Evolutionary conservation across 2,113 vertebrate genomes (phyloP).

Genomic region (Microcebus griseorufus): DNA sequence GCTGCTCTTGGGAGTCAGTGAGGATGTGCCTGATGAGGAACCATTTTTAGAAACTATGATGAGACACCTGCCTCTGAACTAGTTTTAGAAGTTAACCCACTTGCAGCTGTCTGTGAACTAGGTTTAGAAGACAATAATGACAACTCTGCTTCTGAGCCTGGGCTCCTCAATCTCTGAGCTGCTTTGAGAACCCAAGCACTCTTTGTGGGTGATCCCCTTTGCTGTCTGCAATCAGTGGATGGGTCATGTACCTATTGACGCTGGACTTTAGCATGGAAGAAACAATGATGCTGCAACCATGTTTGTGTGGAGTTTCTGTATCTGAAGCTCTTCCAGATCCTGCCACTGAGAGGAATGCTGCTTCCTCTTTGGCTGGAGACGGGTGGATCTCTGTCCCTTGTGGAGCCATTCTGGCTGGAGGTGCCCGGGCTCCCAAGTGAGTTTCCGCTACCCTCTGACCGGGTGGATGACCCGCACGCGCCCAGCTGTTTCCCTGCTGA

Average conservation of each 20-base stretch:
- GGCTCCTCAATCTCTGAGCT: slow-evolving; percentile 49
- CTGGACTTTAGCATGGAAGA: slow-evolving; percentile 77
- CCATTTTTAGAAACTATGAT: slow-evolving; percentile 56
- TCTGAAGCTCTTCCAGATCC: slow-evolving; percentile 73
- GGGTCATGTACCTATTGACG: slow-evolving; percentile 75
- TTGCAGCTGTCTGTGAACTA: slow-evolving; percentile 59
- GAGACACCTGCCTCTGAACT: slow-evolving; percentile 61
- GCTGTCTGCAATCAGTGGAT: slow-evolving; percentile 73
- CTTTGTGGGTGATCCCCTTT: slow-evolving; percentile 78
- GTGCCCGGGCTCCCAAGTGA: not conserved
- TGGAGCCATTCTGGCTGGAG: slow-evolving; percentile 35
- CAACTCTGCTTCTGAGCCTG: slow-evolving; percentile 65
- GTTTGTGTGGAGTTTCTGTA: slow-evolving; percentile 74
- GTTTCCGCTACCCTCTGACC: slow-evolving; percentile 51
- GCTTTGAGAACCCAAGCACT: slow-evolving; percentile 52
- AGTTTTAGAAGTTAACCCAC: slow-evolving; percentile 64
- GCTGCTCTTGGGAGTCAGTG: slow-evolving; percentile 63
- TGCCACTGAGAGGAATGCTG: slow-evolving; percentile 38
- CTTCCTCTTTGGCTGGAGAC: slow-evolving; percentile 68
- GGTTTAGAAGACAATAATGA: slow-evolving; percentile 66
- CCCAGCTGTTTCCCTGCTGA: slow-evolving; percentile 70
- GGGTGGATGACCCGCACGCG: not conserved
- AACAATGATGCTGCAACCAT: slow-evolving; percentile 41
- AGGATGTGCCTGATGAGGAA: slow-evolving; percentile 54
- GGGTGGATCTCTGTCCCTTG: slow-evolving; percentile 5